Conservation (phyloP, 1,140 invertebrate species). For the Panagrolaimus sp. region DNA sequence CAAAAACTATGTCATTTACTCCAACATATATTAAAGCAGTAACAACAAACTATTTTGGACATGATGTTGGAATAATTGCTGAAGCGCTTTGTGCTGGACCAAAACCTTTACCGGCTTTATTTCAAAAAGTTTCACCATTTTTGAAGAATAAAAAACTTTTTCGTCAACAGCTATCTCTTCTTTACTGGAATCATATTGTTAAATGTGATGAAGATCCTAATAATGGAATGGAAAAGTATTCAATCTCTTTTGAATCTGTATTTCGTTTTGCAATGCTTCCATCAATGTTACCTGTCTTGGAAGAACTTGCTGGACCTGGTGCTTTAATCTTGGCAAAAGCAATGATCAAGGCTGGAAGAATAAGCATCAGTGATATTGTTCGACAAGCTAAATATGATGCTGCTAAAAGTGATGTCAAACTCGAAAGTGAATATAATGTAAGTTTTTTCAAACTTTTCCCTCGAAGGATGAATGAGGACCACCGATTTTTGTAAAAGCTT, state of each 20-base stretch:
- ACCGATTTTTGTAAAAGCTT: too few relatives aligned
- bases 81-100: not conserved
- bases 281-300: constrained; percentile 9
- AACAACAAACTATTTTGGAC: constrained; percentile 7
- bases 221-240: constrained; percentile 1
- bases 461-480: too few relatives aligned
- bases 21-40: constrained; percentile 1
- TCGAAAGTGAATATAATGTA: constrained; percentile 4
- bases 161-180: not conserved
- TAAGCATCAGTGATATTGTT: not conserved
- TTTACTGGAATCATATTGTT: constrained; percentile 10
- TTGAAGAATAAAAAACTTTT: constrained; percentile 1
- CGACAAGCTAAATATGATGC: not conserved
- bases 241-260: not conserved
- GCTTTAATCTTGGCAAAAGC: not conserved
- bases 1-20: constrained; percentile 7
- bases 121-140: not conserved
- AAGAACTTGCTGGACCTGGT: not conserved
- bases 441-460: not conserved
- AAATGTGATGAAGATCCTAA: not conserved
- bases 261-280: constrained; percentile 12
- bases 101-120: not conserved
- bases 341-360: constrained; percentile 3
- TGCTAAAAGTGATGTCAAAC: not conserved
- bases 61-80: constrained; percentile 11